phyloP scores from a whole-genome alignment of 1,140 invertebrate species.

The Drosophila carrolli region DNA sequence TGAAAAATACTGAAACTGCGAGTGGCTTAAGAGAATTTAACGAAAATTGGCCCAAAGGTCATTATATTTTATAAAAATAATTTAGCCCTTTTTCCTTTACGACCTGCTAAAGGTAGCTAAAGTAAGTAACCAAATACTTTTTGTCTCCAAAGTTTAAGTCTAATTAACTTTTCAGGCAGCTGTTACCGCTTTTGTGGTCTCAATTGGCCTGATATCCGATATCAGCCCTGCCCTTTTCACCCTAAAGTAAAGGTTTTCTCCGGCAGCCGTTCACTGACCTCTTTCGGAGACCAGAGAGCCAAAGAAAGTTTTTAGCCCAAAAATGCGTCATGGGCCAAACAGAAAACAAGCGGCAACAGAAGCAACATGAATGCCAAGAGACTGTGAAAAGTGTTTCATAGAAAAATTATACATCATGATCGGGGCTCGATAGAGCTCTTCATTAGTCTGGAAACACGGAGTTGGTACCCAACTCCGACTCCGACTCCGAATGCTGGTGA shows the following conservation, averaged over 20 bases:
- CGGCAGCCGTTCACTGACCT: constrained; percentile 62
- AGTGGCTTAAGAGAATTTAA: no score
- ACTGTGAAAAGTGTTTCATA: constrained; percentile 64
- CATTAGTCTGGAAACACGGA: constrained; percentile 20
- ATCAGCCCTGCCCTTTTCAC: constrained; percentile 24
- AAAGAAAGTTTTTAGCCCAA: constrained; percentile 62
- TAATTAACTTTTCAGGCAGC: constrained; percentile 8
- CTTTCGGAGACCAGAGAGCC: constrained; percentile 31
- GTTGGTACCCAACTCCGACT: constrained; percentile 7
- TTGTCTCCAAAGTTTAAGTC: not conserved
- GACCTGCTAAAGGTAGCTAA: constrained; percentile 10
- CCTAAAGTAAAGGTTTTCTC: constrained; percentile 1
- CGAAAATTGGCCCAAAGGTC: not conserved
- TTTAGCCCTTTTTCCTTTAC: not conserved
- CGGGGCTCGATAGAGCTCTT: constrained; percentile 56
- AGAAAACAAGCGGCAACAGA: constrained; percentile 18
- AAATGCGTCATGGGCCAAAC: constrained; percentile 56
- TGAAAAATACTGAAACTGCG: no score
- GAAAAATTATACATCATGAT: constrained; percentile 40
- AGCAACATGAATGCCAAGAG: constrained; percentile 34
- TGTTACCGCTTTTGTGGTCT: constrained; percentile 7
- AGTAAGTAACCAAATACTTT: constrained; percentile 16
- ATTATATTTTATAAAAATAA: not conserved
- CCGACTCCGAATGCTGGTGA: constrained; percentile 5
- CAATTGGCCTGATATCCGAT: constrained; percentile 38